Evolutionary conservation across 2,888 invertebrate species (phyloP).

Genomic region (Drosophila incognita): DNA sequence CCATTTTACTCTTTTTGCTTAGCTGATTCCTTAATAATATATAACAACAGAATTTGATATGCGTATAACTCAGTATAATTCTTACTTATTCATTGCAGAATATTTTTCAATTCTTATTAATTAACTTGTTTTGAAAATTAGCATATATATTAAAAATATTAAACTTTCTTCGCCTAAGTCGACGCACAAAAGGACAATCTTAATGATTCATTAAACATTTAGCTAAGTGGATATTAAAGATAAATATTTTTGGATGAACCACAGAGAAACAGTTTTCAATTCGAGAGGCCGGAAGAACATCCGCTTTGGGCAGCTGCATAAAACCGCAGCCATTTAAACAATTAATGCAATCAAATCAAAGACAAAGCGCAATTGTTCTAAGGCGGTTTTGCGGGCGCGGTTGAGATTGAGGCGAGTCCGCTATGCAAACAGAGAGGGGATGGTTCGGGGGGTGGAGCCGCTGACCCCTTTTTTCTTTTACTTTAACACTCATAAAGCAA

Average conservation of each 20-base stretch:
- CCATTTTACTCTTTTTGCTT: too few species aligned
- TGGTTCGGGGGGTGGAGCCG: not conserved
- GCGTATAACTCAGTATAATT: too few species aligned
- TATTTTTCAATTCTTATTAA: not conserved
- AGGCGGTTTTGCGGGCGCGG: constrained; percentile 41
- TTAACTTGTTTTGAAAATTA: not conserved
- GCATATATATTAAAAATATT: not conserved
- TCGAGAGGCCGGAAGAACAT: not conserved
- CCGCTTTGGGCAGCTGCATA: not conserved
- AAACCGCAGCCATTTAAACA: constrained; percentile 53
- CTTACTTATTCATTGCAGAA: not conserved
- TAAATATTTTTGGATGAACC: constrained; percentile 22
- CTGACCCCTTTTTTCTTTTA: constrained; percentile 42
- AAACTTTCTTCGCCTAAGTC: not conserved
- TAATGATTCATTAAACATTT: constrained; percentile 2
- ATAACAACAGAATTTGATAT: too few species aligned
- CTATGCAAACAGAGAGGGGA: constrained; percentile 13
- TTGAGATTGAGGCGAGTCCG: not conserved
- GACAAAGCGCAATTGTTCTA: constrained; percentile 50
- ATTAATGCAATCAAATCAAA: constrained; percentile 65
- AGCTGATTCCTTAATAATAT: too few species aligned
- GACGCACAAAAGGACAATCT: not conserved
- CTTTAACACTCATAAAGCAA: constrained; percentile 26
- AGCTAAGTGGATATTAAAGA: constrained; percentile 1
- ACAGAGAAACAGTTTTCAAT: constrained; percentile 3